Evolutionary conservation across 2,888 invertebrate species (phyloP), one percentile per base, ranked within the genome.

Genomic region (Alloplasta piceator): DNA sequence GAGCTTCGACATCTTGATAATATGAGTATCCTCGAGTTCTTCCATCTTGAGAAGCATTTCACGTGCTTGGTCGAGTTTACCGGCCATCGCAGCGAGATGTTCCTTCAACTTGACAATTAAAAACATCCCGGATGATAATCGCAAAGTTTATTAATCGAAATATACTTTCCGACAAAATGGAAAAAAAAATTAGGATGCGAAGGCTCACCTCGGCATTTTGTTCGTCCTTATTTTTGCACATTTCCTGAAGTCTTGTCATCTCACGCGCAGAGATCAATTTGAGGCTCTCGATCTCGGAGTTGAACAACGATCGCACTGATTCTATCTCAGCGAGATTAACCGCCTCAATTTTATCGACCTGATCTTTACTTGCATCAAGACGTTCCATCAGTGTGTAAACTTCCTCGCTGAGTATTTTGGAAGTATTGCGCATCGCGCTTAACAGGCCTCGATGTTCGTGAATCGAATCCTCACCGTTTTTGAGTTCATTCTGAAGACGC

Each of bases 361-460:
- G 67, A 58, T 83, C 86, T 50, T 86, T 87, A 16, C 89, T 89
- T 4, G 78, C 82, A 39, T 90, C 89, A 12, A 91, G 83, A 38
- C 87, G 86, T 61, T 89, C 86, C 78, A 89, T 87, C 5, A 91
- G 75, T 6, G 82, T 78, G 14, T 86, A 85, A 10, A 91, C 81
- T 58, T 91, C 89, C 39, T 90, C 89, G 43, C 89, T 88, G 5
- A 89, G 86, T 16, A 88, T 71, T 80, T 90, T 88, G 0, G 90
- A 89, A 16, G 86, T 90, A 26, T 85, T 88, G 3, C 87, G 87
- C 87, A 90, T 87, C 0, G 86, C 85, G 36, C 75, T 87, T 5
- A 92, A 75, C 48, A 91, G 67, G 16, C 89, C 88, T 4, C 87
- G 86, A 68, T 90, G 89, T 61, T 91, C 90, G 6, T 84, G 71